Conservation (phyloP, 2,797 vertebrate species). For the Anisognathus igniventris region DNA sequence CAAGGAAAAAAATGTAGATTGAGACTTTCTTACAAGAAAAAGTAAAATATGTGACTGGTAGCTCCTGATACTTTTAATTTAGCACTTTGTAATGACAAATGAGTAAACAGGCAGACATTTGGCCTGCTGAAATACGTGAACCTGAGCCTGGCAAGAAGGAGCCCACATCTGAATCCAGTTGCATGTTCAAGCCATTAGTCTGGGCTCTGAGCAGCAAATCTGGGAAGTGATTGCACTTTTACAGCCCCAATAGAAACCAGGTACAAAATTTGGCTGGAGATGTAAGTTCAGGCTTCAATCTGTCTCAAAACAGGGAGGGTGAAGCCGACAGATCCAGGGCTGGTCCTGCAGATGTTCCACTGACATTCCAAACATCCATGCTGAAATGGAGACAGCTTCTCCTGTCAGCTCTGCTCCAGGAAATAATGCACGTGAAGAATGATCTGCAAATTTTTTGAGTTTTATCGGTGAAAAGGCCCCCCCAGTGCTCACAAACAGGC, state of each 20-base stretch:
- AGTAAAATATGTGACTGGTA: not conserved
- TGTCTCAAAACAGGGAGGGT: not conserved
- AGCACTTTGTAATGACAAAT: not conserved
- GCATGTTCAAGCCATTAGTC: not conserved
- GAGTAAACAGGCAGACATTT: not conserved
- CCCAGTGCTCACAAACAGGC: constrained; percentile 54
- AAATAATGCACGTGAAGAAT: constrained; percentile 51
- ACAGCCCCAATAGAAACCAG: constrained; percentile 7
- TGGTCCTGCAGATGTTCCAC: constrained; percentile 37
- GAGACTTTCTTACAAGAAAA: not conserved
- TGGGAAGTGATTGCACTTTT: not conserved
- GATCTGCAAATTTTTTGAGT: constrained; percentile 36
- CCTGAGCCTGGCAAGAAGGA: not conserved
- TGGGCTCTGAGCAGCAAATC: not conserved
- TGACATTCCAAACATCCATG: not conserved
- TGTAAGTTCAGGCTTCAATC: not conserved
- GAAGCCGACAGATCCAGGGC: not conserved
- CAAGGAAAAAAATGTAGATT: not conserved
- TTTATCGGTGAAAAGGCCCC: constrained; percentile 54
- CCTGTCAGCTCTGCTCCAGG: constrained; percentile 37
- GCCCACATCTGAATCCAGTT: not conserved
- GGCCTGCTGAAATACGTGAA: not conserved
- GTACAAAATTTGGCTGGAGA: constrained; percentile 31
- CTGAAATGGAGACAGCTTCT: constrained; percentile 16
- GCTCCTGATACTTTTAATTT: not conserved